These are phyloP conservation scores for Cygnus buccinator DNA, from an alignment of 2,113 vertebrate species.

Conservation along the genomic window DNA sequence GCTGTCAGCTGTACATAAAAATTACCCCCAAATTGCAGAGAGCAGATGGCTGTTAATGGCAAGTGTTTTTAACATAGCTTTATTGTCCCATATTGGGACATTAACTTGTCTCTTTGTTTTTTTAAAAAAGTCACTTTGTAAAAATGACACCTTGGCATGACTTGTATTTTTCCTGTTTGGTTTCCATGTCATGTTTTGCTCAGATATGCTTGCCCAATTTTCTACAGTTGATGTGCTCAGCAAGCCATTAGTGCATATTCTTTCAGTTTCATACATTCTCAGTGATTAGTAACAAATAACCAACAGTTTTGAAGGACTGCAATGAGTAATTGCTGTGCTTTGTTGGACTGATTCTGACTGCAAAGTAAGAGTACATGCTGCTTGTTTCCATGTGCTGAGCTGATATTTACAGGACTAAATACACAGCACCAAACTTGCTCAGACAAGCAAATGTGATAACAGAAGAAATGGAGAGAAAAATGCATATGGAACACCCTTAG, in stretches of 20 bases:
- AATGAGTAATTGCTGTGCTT: not conserved
- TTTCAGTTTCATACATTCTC: slow-evolving; percentile 23
- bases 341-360: slow-evolving; percentile 12
- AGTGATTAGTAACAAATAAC: not conserved
- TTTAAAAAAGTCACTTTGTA: slow-evolving; percentile 75
- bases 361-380: slow-evolving; percentile 31
- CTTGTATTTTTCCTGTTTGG: slow-evolving; percentile 25
- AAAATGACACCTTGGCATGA: slow-evolving; percentile 58
- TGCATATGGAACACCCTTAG: slow-evolving; percentile 37
- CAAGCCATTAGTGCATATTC: not conserved
- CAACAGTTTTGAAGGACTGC: not conserved
- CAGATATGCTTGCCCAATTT: not conserved
- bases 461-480: slow-evolving; percentile 51
- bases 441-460: slow-evolving; percentile 50
- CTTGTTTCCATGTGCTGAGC: slow-evolving; percentile 32
- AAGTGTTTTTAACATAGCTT: slow-evolving; percentile 73
- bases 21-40: slow-evolving; percentile 64
- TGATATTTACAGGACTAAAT: slow-evolving; percentile 45
- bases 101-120: slow-evolving; percentile 56
- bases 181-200: not conserved
- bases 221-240: not conserved
- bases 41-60: slow-evolving; percentile 76
- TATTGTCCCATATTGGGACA: slow-evolving; percentile 70
- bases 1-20: slow-evolving; percentile 71
- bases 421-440: slow-evolving; percentile 41